Base-by-base conservation (phyloP, 1,140 invertebrate genomes). In the Gonioctena quinquepunctata region DNA sequence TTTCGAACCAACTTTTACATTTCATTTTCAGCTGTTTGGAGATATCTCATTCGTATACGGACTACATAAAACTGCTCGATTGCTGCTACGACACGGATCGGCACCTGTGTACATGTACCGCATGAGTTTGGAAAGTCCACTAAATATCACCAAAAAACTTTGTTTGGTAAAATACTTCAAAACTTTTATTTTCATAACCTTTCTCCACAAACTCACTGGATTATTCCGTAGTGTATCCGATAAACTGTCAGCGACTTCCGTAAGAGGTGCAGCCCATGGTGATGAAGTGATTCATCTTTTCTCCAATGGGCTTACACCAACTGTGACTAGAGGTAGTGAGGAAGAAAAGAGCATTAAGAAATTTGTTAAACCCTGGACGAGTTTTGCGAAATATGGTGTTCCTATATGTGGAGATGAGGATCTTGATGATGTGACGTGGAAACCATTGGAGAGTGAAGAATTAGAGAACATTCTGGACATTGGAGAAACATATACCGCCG, bases 251-350 rank as follows among this genome's bases (percentile, higher is more conserved):
- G 50, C 48, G 18, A 70, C 62, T 48, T 27, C 54, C 23, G 18
- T 83, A 64, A 87, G 88, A 0, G 87, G 74, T 87, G 90, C 6
- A 85, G 86, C 84, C 72, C 90, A 91, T 75, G 87, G 84, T 0
- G 90, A 91, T 69, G 90, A 91, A 72, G 50, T 90, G 2, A 86
- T 86, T 70, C 90, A 90, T 79, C 71, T 91, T 5, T 91, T 90
- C 75, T 82, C 85, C 69, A 85, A 81, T 59, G 78, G 78, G 71
- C 71, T 86, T 26, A 84, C 79, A 19, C 84, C 66, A 16, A 49
- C 69, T 81, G 52, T 80, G 26, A 78, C 83, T 16, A 66, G 79
- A 6, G 72, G 82, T n/a, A 80, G 79, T 42, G 26, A 83, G 26
- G 80, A 83, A 69, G 78, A 79, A 21, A 56, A 70, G 7, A 57